phyloP scores from a whole-genome alignment of 2,797 vertebrate genomes.

The Sebastes minor region DNA sequence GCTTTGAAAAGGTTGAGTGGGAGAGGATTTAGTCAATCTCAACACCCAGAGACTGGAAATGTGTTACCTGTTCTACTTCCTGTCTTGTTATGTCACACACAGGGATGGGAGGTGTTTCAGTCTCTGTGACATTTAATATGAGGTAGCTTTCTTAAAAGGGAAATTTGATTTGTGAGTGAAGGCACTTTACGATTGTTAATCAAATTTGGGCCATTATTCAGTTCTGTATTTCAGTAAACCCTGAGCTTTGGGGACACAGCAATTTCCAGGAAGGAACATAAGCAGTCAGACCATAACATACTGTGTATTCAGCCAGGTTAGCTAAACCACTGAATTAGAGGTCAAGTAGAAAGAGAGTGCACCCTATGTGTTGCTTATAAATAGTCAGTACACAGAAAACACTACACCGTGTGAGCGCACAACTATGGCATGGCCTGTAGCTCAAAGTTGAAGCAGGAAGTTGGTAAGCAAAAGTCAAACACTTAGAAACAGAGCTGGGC shows the following conservation, averaged over 20 bases:
- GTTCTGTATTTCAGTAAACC: background rate
- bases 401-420: background rate
- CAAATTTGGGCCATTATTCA: background rate
- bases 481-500: background rate
- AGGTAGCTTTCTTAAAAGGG: background rate
- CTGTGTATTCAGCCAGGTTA: background rate
- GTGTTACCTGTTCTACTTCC: background rate
- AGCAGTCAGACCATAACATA: background rate
- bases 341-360: background rate
- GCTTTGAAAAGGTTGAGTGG: slow-evolving; percentile 1
- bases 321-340: background rate
- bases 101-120: background rate
- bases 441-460: background rate
- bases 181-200: background rate
- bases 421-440: background rate
- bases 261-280: background rate
- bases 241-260: background rate
- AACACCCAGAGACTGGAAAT: background rate
- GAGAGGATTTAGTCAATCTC: background rate
- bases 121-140: background rate
- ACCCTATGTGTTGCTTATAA: background rate
- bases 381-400: background rate
- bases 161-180: background rate
- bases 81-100: background rate
- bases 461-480: background rate